Conservation (phyloP, 2,113 vertebrate genomes). For the Xenotilapia leptura region DNA sequence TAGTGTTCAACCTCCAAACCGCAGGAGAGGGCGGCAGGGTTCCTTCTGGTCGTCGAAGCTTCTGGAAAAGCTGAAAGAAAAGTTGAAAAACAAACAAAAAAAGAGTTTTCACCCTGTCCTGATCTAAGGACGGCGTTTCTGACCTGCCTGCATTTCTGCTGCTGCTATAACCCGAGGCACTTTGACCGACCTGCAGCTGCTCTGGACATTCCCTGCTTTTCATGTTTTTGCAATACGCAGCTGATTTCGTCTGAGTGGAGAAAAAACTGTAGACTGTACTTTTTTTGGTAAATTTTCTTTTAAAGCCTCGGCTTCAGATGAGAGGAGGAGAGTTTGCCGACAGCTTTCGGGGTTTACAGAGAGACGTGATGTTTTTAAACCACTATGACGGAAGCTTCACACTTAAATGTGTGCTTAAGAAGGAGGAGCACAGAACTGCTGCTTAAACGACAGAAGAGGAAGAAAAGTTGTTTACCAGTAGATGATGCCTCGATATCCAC, state of each 20-base stretch:
- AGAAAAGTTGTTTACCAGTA: neutral
- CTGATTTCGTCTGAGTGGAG: neutral
- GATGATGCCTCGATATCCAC: neutral
- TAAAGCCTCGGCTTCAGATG: neutral
- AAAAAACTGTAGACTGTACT: neutral
- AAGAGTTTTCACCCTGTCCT: neutral
- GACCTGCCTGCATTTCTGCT: neutral
- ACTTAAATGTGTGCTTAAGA: neutral
- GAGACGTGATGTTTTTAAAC: neutral
- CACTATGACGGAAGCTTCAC: neutral
- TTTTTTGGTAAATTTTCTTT: neutral
- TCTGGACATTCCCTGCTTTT: neutral
- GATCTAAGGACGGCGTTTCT: neutral
- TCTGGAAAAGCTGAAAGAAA: neutral
- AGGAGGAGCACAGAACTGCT: neutral
- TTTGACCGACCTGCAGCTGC: neutral
- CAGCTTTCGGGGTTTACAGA: neutral
- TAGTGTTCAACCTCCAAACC: neutral
- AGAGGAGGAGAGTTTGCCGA: neutral
- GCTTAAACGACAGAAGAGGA: neutral
- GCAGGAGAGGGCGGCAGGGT: neutral
- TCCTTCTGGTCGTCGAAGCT: neutral
- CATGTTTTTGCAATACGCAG: neutral
- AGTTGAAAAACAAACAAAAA: neutral
- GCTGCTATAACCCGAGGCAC: neutral